Conservation (phyloP, 2,797 vertebrate species). For the Arrhamphus sclerolepis region DNA sequence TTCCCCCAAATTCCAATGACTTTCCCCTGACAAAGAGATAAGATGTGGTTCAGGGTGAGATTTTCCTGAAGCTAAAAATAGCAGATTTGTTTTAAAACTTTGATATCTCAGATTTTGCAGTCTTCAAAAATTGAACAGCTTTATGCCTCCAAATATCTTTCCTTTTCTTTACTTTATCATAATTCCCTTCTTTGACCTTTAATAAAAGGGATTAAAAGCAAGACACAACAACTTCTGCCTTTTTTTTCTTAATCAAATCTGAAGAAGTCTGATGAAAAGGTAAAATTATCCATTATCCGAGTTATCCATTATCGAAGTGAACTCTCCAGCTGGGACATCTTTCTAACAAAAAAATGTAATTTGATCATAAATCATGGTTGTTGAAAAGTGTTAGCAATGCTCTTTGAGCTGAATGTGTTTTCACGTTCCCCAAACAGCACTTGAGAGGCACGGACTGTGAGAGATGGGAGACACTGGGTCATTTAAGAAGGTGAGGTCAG, state of each 20-base stretch:
- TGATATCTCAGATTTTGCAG: not conserved
- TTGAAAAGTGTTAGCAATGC: conserved; percentile 6
- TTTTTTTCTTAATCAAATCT: not conserved
- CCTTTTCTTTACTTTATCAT: not conserved
- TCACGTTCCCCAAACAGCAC: conserved; percentile 44
- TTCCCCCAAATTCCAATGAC: too few species aligned
- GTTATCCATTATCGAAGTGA: not conserved
- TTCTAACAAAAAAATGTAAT: conserved; percentile 21
- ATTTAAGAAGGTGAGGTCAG: conserved; percentile 49
- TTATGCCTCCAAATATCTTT: not conserved
- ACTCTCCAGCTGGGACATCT: not conserved
- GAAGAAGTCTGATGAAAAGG: not conserved
- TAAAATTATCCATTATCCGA: not conserved
- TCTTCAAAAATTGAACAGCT: not conserved
- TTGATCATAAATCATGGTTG: conserved; percentile 41
- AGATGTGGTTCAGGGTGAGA: too few species aligned
- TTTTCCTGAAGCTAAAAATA: not conserved
- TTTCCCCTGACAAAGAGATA: too few species aligned
- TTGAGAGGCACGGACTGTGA: conserved; percentile 57
- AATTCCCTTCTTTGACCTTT: not conserved
- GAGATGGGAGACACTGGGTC: conserved; percentile 27
- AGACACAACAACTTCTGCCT: not conserved
- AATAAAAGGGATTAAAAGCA: not conserved
- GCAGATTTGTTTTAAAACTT: not conserved
- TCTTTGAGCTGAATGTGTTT: conserved; percentile 4